Evolutionary conservation across 1,140 invertebrate species (phyloP).

Genomic region (Drosophila nannoptera): DNA sequence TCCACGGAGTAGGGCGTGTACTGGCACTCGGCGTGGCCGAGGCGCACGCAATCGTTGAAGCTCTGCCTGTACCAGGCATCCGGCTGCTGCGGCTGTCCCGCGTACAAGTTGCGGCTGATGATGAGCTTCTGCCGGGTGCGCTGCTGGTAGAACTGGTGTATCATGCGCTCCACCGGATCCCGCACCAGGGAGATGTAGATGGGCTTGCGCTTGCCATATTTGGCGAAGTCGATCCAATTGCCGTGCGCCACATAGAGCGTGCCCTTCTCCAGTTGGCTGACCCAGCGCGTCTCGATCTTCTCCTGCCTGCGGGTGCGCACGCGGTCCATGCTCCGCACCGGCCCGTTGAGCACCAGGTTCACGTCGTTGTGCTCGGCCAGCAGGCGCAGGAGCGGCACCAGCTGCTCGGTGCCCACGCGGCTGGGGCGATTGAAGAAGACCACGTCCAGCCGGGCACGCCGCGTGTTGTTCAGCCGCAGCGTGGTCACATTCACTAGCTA

Average conservation of each 20-base stretch:
- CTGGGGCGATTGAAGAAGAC: conserved; percentile 93
- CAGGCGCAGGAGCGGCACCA: conserved; percentile 83
- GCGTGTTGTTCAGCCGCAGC: conserved; percentile 86
- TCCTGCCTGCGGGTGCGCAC: conserved; percentile 84
- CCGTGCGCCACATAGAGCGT: conserved; percentile 68
- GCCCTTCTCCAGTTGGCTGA: conserved; percentile 65
- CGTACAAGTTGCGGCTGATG: conserved; percentile 91
- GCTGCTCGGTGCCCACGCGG: conserved; percentile 88
- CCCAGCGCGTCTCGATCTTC: conserved; percentile 80
- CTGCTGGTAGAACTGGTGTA: conserved; percentile 86
- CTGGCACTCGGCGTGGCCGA: conserved; percentile 89
- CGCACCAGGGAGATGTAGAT: conserved; percentile 93
- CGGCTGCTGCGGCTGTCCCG: conserved; percentile 89
- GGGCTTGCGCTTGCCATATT: conserved; percentile 87
- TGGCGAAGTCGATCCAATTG: conserved; percentile 81
- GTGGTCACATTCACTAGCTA: conserved; percentile 47
- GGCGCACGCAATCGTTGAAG: conserved; percentile 91
- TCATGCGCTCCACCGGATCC: conserved; percentile 92
- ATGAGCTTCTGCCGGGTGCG: conserved; percentile 90
- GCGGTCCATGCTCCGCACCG: conserved; percentile 36
- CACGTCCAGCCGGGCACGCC: conserved; percentile 84
- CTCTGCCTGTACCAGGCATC: conserved; percentile 92
- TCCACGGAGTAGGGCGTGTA: conserved; percentile 88
- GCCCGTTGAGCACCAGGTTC: conserved; percentile 59
- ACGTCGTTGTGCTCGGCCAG: conserved; percentile 81